Evolutionary conservation across 1,140 invertebrate species (phyloP), one percentile per base, ranked within the genome.

Genomic region (Nymphalis io): DNA sequence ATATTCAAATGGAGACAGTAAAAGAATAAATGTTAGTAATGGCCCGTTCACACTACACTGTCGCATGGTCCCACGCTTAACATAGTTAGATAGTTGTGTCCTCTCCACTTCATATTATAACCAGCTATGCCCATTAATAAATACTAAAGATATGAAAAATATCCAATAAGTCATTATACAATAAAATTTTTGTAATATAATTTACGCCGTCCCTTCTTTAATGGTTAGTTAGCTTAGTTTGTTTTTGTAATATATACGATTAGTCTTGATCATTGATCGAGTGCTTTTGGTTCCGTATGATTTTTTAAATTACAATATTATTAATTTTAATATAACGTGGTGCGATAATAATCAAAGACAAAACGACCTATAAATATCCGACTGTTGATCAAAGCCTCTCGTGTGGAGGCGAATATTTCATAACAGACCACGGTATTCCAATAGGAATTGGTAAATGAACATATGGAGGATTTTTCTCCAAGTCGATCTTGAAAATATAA

Each of bases 21-120:
- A 78, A 83, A 83, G 77, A 80, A 85, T 83, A 84, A 85, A 83
- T 79, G 72, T 83, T 83, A 75, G 73, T 84, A 76, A 84, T 83
- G 72, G 64, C 60, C 69, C 77, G 79, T 85, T 85, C 84, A 85
- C 82, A 83, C 84, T 74, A 77, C 23, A 69, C 75, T 70, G 75
- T 61, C 53, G 48, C 18, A 21, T 23, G 73, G 65, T 85, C 83
- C 78, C 81, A 85, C 81, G 81, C 80, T 75, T 74, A 70, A 72
- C 67, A 53, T 53, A 77, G 61, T 67, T 60, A 60, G 75, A 67
- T 67, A 51, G 51, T 55, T 27, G 60, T 72, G 73, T 18, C n/a
- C 44, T 46, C 63, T 53, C 81, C 82, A 84, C 82, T 84, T 76
- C 74, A 78, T 60, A 68, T 15, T 66, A 59, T 67, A 63, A 76